Evolutionary conservation across 2,888 invertebrate species (phyloP).

Genomic region (Drosophila hamatofila): DNA sequence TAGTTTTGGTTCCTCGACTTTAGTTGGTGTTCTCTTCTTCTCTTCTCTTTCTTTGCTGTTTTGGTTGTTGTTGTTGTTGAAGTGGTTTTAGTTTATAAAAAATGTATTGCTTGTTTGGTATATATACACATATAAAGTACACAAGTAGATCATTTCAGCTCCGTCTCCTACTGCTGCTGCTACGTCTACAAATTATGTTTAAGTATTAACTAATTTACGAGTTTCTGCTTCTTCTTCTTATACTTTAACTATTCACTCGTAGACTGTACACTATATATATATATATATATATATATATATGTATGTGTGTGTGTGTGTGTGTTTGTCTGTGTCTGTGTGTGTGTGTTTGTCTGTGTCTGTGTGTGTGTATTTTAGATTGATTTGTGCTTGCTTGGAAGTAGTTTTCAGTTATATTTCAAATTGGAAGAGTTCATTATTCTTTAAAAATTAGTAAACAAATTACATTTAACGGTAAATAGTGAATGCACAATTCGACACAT

Average conservation of each 20-base stretch:
- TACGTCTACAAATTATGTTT: slow-evolving; percentile 18
- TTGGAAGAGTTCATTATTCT: slow-evolving; percentile 24
- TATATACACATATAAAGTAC: slow-evolving; percentile 22
- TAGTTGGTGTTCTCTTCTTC: slow-evolving; percentile 35
- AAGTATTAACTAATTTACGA: slow-evolving; percentile 26
- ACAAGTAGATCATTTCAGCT: slow-evolving; percentile 23
- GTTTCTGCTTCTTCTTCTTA: neutral
- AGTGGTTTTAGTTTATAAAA: slow-evolving; percentile 32
- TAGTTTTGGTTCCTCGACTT: slow-evolving; percentile 24
- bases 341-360: neutral
- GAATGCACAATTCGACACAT: neutral
- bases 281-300: slow-evolving; percentile 3
- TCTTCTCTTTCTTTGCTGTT: neutral
- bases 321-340: slow-evolving; percentile 4
- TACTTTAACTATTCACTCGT: slow-evolving; percentile 11
- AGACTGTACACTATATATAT: neutral
- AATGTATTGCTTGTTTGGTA: slow-evolving; percentile 41
- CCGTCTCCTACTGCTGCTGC: slow-evolving; percentile 19
- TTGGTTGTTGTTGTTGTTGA: slow-evolving; percentile 24
- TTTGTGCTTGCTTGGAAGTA: slow-evolving; percentile 31
- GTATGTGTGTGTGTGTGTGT: too few relatives aligned
- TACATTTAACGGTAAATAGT: slow-evolving; percentile 13
- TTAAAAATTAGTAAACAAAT: slow-evolving; percentile 14
- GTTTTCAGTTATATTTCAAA: slow-evolving; percentile 1
- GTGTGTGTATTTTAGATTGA: slow-evolving; percentile 6